phyloP scores from a whole-genome alignment of 1,140 invertebrate species.

The Panagrolaimus sp. region DNA sequence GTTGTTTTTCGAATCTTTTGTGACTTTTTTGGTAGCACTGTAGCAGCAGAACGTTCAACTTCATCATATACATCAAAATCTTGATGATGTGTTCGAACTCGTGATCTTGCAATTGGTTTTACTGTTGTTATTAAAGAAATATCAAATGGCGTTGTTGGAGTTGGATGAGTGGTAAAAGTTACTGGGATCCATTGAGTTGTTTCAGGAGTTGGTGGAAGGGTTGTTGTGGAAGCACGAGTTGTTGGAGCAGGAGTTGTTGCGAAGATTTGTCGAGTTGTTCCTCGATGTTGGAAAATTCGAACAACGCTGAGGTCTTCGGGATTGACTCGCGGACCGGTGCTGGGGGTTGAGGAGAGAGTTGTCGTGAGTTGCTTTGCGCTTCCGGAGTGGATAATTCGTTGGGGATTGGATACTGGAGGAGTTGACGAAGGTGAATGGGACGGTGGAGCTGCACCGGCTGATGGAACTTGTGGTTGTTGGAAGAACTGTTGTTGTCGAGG shows the following conservation, averaged over 20 bases:
- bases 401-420: background rate
- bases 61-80: background rate
- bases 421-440: background rate
- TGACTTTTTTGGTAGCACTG: background rate
- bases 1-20: background rate
- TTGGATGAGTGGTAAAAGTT: conserved; percentile 9
- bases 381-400: background rate
- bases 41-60: background rate
- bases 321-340: background rate
- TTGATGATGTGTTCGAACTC: background rate
- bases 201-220: background rate
- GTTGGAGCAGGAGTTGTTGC: background rate
- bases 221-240: background rate
- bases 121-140: background rate
- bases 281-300: conserved; percentile 8
- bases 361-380: background rate
- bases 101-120: background rate
- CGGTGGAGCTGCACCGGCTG: background rate
- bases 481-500: background rate
- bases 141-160: background rate
- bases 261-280: background rate
- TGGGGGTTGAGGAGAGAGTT: too few relatives aligned
- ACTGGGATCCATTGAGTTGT: background rate
- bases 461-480: background rate
- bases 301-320: conserved; percentile 4